Percentiles rank a stretch among this genome's conserved stretches.
Evolutionary conservation across 2,113 vertebrate genomes (phyloP).

Genomic region (Guaruba guarouba): DNA sequence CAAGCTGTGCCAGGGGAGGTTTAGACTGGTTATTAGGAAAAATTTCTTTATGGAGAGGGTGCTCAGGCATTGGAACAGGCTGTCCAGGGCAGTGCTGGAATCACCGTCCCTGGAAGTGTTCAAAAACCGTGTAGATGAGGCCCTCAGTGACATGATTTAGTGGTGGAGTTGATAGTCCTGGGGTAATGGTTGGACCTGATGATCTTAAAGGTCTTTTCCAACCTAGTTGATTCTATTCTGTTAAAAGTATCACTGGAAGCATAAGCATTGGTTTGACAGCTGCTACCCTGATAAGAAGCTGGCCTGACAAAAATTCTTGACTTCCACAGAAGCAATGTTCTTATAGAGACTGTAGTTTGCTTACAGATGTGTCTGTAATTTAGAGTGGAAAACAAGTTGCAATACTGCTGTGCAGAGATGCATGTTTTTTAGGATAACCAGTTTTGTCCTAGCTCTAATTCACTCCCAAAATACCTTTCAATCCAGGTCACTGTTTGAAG

Average conservation of each 20-base stretch:
- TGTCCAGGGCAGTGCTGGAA: background rate
- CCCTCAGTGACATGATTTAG: background rate
- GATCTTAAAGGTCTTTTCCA: background rate
- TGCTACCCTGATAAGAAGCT: background rate
- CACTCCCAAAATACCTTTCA: conserved; percentile 12
- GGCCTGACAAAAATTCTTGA: background rate
- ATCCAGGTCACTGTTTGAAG: background rate
- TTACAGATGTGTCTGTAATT: background rate
- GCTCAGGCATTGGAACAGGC: background rate
- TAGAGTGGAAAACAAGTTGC: background rate
- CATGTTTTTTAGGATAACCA: background rate
- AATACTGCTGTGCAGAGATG: background rate
- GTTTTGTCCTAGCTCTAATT: background rate
- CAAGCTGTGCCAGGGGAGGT: background rate
- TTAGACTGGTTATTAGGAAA: background rate
- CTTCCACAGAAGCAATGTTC: background rate
- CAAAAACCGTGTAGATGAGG: background rate
- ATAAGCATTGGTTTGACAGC: accelerated
- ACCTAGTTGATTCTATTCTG: background rate
- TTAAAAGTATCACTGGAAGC: background rate
- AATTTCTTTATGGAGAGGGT: background rate
- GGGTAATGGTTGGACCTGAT: background rate
- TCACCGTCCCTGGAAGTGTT: background rate
- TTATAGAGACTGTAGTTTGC: background rate
- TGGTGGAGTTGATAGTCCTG: background rate